These are phyloP conservation scores for Tetramorium alpestre DNA, from an alignment of 1,140 invertebrate species.

Conservation along the genomic window DNA sequence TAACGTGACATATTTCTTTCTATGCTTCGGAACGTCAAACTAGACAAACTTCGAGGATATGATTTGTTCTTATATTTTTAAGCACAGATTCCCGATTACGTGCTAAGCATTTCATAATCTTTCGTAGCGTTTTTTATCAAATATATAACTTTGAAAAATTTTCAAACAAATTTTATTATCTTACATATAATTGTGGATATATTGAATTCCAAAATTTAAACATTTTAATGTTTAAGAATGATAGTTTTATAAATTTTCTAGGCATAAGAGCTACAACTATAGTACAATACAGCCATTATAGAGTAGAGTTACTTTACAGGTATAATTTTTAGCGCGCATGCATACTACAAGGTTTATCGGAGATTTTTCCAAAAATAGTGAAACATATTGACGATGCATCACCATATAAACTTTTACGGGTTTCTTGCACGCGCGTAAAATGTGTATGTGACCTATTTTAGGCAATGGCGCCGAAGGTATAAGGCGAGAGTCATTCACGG, in stretches of 20 bases:
- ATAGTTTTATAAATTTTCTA: slow-evolving; percentile 38
- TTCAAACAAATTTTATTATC: background rate
- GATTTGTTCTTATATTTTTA: slow-evolving; percentile 6
- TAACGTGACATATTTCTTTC: background rate
- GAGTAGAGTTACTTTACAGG: slow-evolving; percentile 46
- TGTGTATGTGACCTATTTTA: slow-evolving; percentile 51
- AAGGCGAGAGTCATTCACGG: slow-evolving; percentile 42
- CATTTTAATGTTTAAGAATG: no score
- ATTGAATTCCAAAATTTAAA: background rate
- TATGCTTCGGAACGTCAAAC: background rate
- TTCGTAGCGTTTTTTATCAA: background rate
- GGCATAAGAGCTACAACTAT: background rate
- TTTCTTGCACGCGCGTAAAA: slow-evolving; percentile 58
- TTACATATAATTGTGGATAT: background rate
- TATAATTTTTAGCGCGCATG: slow-evolving; percentile 36
- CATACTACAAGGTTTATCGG: slow-evolving; percentile 35
- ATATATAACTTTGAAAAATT: background rate
- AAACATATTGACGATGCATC: slow-evolving; percentile 66
- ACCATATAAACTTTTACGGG: slow-evolving; percentile 61
- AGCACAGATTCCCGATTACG: background rate
- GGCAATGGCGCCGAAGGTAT: slow-evolving; percentile 30
- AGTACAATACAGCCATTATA: background rate
- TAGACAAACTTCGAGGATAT: background rate
- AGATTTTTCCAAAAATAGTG: slow-evolving; percentile 64
- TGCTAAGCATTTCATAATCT: background rate